A percentile compares a stretch with the other conserved stretches of the same genome.
Conservation (phyloP, 2,113 vertebrate genomes). For the Mastomys coucha region DNA sequence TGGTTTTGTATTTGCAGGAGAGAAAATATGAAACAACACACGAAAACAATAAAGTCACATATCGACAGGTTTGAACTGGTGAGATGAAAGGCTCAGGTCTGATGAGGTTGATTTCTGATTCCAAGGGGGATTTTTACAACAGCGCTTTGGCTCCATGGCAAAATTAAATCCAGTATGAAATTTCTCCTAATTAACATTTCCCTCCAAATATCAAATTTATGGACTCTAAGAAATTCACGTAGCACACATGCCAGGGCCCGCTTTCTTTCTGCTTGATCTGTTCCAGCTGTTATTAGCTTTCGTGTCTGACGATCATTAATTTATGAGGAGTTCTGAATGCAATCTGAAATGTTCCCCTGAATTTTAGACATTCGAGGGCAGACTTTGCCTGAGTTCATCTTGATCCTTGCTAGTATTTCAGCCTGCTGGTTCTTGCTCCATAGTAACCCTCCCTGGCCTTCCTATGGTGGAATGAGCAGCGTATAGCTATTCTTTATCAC, state of each 20-base stretch:
- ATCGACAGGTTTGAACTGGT: constrained; percentile 55
- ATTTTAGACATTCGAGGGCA: constrained; percentile 27
- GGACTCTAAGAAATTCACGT: constrained; percentile 74
- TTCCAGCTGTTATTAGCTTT: constrained; percentile 77
- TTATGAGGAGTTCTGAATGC: constrained; percentile 62
- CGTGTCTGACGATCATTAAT: constrained; percentile 75
- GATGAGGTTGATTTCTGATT: constrained; percentile 54
- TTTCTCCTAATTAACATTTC: constrained; percentile 78
- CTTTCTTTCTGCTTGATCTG: constrained; percentile 70
- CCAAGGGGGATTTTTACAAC: constrained; percentile 42
- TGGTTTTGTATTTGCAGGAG: constrained; percentile 52
- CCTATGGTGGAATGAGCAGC: fast-evolving
- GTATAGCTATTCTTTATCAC: no score
- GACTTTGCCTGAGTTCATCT: neutral
- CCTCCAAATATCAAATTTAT: constrained; percentile 77
- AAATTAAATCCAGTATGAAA: constrained; percentile 78
- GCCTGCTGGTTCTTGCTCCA: neutral
- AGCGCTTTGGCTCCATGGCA: constrained; percentile 64
- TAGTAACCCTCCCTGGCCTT: neutral
- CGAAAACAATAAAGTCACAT: constrained; percentile 62
- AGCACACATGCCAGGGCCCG: constrained; percentile 48
- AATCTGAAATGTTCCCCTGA: constrained; percentile 59
- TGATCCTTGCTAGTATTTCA: constrained; percentile 17
- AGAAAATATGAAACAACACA: neutral
- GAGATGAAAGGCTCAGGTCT: constrained; percentile 52